Conservation (phyloP, 2,888 invertebrate genomes). For the Synergus japonicus region DNA sequence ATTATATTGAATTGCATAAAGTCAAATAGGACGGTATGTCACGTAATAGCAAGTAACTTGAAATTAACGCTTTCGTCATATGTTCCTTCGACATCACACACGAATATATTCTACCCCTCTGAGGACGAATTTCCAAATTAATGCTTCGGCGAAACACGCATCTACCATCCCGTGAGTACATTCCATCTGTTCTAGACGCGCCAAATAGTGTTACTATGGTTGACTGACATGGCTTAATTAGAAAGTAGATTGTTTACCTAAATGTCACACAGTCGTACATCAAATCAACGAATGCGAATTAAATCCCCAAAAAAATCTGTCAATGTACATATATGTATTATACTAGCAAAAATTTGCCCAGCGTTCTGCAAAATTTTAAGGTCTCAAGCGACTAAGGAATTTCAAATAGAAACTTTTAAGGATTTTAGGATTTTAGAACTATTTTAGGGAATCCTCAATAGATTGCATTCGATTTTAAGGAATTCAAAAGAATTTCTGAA, state of each 20-base stretch:
- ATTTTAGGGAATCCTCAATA: too few relatives aligned
- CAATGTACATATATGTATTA: too few relatives aligned
- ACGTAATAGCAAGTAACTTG: slow-evolving; percentile 21
- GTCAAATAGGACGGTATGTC: slow-evolving; percentile 3
- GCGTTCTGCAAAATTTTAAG: too few relatives aligned
- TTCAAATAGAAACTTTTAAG: too few relatives aligned
- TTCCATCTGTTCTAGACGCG: slow-evolving; percentile 38
- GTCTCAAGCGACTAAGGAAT: too few relatives aligned
- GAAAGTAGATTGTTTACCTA: slow-evolving; percentile 41
- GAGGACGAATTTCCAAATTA: slow-evolving; percentile 39
- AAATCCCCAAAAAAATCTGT: background rate
- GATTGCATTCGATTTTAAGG: too few relatives aligned
- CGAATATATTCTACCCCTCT: slow-evolving; percentile 20
- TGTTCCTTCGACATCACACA: slow-evolving; percentile 33
- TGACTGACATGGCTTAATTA: slow-evolving; percentile 40
- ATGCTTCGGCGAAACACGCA: slow-evolving; percentile 37
- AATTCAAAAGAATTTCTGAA: too few relatives aligned
- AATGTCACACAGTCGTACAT: slow-evolving; percentile 34
- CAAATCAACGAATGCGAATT: slow-evolving; percentile 23
- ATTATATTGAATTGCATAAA: background rate
- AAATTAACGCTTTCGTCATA: slow-evolving; percentile 23
- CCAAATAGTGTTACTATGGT: slow-evolving; percentile 39
- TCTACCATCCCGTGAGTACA: slow-evolving; percentile 36
- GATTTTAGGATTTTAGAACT: too few relatives aligned
- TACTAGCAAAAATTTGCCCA: too few relatives aligned